Percentiles rank a stretch among this genome's conserved stretches.
Conservation (phyloP, 1,140 invertebrate species). For the Watersipora subatra region DNA sequence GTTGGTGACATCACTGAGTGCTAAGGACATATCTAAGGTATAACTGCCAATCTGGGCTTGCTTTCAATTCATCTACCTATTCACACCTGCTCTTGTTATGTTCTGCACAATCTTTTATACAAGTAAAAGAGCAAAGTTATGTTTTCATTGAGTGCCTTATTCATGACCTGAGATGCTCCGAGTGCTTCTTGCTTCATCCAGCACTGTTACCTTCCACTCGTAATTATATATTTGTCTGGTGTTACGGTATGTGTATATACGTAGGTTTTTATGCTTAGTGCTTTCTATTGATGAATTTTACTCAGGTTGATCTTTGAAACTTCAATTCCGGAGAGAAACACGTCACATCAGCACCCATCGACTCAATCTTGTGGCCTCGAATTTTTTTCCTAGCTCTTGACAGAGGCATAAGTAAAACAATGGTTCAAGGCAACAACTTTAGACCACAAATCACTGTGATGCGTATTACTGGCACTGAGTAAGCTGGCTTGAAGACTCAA, state of each 20-base stretch:
- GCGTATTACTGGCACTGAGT: constrained; percentile 47
- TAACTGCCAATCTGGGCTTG: no score
- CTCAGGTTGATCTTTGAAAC: constrained; percentile 14
- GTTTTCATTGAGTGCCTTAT: no score
- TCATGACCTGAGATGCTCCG: no score
- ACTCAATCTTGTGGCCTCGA: constrained; percentile 47
- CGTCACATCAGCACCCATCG: constrained; percentile 43
- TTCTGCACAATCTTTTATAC: no score
- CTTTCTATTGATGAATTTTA: constrained; percentile 4
- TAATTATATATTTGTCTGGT: no score
- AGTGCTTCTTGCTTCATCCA: no score
- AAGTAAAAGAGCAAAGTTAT: no score
- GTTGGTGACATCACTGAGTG: constrained; percentile 43
- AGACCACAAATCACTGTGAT: constrained; percentile 54
- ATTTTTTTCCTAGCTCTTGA: constrained; percentile 55
- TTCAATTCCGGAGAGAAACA: constrained; percentile 27
- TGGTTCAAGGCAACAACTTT: constrained; percentile 55
- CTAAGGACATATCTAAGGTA: constrained; percentile 49
- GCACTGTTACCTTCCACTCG: no score
- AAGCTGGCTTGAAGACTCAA: no score
- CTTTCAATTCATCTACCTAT: no score
- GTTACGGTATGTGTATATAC: no score
- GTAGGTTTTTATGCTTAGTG: background rate
- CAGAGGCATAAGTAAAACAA: constrained; percentile 50
- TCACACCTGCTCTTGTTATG: no score